These are phyloP conservation scores for Manacus vitellinus DNA, from an alignment of 2,113 vertebrate species.

Conservation along the genomic window DNA sequence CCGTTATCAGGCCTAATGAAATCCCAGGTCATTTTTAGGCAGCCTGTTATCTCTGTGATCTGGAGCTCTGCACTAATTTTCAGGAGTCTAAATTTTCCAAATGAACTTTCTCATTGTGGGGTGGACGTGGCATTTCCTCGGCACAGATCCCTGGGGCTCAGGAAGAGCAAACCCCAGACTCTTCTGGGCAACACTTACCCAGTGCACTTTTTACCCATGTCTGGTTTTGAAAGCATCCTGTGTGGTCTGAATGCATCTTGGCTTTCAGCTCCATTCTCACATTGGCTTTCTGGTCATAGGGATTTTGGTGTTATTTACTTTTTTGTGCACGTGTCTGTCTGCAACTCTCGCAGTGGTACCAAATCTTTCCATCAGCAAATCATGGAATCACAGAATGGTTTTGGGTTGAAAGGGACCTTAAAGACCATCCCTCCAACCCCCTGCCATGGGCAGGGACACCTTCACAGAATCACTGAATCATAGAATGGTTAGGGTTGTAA, in stretches of 20 bases:
- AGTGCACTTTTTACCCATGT: background rate
- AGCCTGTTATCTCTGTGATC: background rate
- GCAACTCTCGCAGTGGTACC: background rate
- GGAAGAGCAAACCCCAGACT: background rate
- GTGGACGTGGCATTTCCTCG: fast-evolving
- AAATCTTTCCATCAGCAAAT: background rate
- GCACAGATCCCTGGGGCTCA: background rate
- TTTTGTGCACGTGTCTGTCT: background rate
- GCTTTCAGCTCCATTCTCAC: background rate
- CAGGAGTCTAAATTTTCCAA: background rate
- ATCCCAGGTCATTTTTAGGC: background rate
- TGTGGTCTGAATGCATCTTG: background rate
- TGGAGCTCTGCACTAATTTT: background rate
- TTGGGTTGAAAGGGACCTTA: background rate
- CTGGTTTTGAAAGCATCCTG: background rate
- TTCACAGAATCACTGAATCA: background rate
- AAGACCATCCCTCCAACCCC: background rate
- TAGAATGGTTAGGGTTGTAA: background rate
- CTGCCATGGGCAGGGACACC: background rate
- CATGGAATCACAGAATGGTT: background rate
- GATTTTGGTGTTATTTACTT: background rate
- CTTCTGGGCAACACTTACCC: background rate
- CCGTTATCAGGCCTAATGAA: background rate
- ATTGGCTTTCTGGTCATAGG: background rate
- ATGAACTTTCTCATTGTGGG: background rate